Conservation (phyloP, 2,113 vertebrate genomes). For the Gavialis gangeticus region DNA sequence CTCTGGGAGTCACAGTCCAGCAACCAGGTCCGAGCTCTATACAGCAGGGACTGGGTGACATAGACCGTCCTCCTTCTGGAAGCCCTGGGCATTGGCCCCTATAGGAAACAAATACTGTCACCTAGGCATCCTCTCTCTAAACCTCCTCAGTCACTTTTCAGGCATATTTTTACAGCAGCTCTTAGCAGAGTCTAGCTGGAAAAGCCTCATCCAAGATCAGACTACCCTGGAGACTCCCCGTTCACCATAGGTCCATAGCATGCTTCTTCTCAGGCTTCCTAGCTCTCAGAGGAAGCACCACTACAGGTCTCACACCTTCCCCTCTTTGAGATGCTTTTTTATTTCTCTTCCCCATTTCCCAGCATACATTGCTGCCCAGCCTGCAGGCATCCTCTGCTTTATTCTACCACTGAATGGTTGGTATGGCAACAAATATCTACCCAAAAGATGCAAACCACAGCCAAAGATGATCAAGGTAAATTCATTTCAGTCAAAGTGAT, state of each 20-base stretch:
- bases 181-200: neutral
- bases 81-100: neutral
- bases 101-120: neutral
- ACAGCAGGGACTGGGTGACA: neutral
- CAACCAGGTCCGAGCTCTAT: neutral
- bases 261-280: neutral
- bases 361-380: neutral
- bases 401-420: fast-evolving
- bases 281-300: neutral
- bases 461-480: neutral
- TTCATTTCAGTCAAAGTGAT: neutral
- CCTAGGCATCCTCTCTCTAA: neutral
- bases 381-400: neutral
- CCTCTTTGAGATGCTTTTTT: neutral
- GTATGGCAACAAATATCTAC: neutral
- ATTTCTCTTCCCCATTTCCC: neutral
- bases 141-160: neutral
- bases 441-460: neutral
- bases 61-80: neutral
- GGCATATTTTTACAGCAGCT: neutral
- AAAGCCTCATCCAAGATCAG: neutral
- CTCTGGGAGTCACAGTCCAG: neutral
- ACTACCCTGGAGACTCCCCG: neutral
- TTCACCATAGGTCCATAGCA: neutral
- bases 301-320: neutral